These are phyloP conservation scores for Lagodon rhomboides DNA, from an alignment of 2,797 vertebrate species.

Conservation along the genomic window DNA sequence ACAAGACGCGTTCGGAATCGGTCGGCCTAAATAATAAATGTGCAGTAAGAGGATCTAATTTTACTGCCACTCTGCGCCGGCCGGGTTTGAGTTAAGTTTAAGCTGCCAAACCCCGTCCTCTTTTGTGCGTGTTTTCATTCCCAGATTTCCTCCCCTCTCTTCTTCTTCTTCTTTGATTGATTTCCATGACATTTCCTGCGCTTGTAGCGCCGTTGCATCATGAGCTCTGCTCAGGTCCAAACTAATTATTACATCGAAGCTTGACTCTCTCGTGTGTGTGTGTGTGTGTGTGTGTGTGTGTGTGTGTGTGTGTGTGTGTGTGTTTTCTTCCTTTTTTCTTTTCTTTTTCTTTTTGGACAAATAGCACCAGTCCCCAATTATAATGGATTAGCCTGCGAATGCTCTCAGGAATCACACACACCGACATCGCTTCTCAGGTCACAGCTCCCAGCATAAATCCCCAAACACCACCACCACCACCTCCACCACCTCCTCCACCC, in stretches of 20 bases:
- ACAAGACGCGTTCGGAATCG: slow-evolving; percentile 73
- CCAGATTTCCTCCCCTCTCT: not conserved
- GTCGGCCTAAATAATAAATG: slow-evolving; percentile 83
- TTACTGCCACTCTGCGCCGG: slow-evolving; percentile 63
- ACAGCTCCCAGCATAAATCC: slow-evolving; percentile 64
- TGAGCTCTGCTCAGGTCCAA: slow-evolving; percentile 24
- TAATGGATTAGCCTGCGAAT: slow-evolving; percentile 70
- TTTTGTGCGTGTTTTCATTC: slow-evolving; percentile 24
- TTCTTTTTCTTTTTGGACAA: slow-evolving; percentile 45
- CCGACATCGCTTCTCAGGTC: slow-evolving; percentile 68
- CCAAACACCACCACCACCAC: not conserved
- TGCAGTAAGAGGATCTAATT: slow-evolving; percentile 83
- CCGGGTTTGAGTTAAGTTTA: slow-evolving; percentile 30
- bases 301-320: no score
- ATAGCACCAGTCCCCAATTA: slow-evolving; percentile 66
- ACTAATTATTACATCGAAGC: slow-evolving; percentile 55
- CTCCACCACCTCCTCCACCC: no score
- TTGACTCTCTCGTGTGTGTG: slow-evolving; percentile 7
- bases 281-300: no score
- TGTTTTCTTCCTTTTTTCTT: not conserved
- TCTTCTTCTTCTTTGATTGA: slow-evolving; percentile 25
- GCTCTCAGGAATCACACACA: slow-evolving; percentile 62
- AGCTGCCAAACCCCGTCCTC: slow-evolving; percentile 2
- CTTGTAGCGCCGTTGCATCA: slow-evolving; percentile 24
- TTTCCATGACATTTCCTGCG: slow-evolving; percentile 34